Base-by-base conservation (phyloP, 2,888 invertebrate species). In the Philaethria dido region DNA sequence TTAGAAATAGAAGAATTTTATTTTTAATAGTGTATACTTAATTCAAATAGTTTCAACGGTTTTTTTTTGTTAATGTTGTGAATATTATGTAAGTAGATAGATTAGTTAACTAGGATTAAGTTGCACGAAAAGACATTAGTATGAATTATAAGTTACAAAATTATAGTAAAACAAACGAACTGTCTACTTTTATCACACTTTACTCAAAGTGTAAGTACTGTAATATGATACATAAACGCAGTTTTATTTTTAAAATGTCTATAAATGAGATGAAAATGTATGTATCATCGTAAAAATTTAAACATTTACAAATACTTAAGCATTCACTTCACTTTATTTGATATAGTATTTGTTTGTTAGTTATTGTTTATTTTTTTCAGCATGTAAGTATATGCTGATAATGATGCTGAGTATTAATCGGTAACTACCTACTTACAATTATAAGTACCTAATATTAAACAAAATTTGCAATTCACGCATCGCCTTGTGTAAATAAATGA, bases 111-210 rank as follows among this genome's bases (percentile, higher is more conserved):
- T 69, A 70, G 55, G 16, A 36, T 69, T 73, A 75, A 75, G 72
- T 82, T 79, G 83, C 84, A 85, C 83, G 85, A 88, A 87, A 90
- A 90, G 89, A 90, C 90, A 87, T 83, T 87, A 90, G 90, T 90
- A 89, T 89, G 89, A 89, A 62, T 55, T 50, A 62, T 50, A 55
- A 39, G 20, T 22, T 36, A 57, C 20, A 39, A 16, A 8, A n/a
- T n/a, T n/a, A 20, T 57, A 8, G 16, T 11, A 42, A 13, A 25
- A 25, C 25, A 22, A 42, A n/a, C n/a, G 20, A 55, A 14, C 14
- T 39, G 22, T 22, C 55, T 55, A 55, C 20, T n/a, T n/a, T n/a
- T n/a, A 20, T 22, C 55, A 29, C 18, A 39, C 33, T n/a, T n/a
- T n/a, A n/a, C n/a, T n/a, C n/a, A n/a, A n/a, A n/a, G n/a, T n/a